phyloP scores from a whole-genome alignment of 2,797 vertebrate genomes.

The Onychomys arenicola region DNA sequence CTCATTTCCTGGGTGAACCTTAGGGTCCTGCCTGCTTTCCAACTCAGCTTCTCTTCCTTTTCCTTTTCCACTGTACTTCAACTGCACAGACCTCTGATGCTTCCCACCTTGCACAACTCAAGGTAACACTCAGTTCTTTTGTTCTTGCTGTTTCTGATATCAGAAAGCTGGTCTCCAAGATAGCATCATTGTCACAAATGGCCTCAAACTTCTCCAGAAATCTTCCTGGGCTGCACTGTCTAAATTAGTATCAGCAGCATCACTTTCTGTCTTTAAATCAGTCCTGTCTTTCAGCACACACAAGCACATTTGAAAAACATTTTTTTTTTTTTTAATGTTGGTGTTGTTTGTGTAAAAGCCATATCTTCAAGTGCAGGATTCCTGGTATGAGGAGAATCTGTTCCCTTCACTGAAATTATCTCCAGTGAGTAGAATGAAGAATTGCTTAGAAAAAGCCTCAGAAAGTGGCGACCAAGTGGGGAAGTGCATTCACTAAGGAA shows the following conservation, averaged over 20 bases:
- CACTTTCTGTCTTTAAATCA: background rate
- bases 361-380: background rate
- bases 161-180: background rate
- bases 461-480: background rate
- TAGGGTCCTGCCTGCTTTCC: background rate
- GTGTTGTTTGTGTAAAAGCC: background rate
- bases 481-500: background rate
- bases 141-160: background rate
- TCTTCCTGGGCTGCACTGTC: background rate
- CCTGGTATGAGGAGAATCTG: background rate
- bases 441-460: background rate
- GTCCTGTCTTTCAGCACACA: background rate
- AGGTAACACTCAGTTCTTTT: background rate
- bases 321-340: background rate
- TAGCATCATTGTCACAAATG: background rate
- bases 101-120: background rate
- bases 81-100: rapidly evolving
- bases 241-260: background rate
- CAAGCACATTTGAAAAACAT: background rate
- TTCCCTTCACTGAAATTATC: background rate
- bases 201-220: background rate
- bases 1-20: background rate
- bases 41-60: background rate
- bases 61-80: background rate
- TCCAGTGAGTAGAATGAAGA: background rate